These are phyloP conservation scores for Gavialis gangeticus DNA, from an alignment of 2,113 vertebrate genomes.

Conservation along the genomic window DNA sequence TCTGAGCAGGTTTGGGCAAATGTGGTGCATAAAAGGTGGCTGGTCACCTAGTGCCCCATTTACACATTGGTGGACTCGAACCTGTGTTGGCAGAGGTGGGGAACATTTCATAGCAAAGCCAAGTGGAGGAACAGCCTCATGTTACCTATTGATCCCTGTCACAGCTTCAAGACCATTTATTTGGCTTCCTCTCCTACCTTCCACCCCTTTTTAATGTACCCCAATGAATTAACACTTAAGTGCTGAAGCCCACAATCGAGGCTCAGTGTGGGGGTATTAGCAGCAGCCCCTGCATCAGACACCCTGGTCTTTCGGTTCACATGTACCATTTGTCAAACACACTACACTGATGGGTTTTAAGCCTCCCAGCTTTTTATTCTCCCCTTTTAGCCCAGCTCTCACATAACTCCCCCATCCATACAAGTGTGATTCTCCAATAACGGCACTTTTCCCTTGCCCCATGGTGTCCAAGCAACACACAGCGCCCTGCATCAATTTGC, in stretches of 20 bases:
- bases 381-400: not conserved
- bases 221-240: rapidly evolving
- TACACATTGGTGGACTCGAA: not conserved
- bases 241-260: not conserved
- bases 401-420: rapidly evolving
- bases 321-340: not conserved
- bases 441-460: not conserved
- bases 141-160: rapidly evolving
- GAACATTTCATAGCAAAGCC: not conserved
- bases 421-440: not conserved
- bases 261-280: rapidly evolving
- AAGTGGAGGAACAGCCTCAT: not conserved
- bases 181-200: not conserved
- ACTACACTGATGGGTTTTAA: not conserved
- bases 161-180: rapidly evolving
- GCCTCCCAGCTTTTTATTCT: not conserved
- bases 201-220: not conserved
- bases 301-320: not conserved
- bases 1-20: not conserved
- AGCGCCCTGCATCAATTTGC: not conserved
- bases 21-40: not conserved
- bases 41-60: constrained; percentile 24
- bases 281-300: not conserved
- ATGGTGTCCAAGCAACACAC: constrained; percentile 34
- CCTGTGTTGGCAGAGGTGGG: constrained; percentile 4